A percentile compares a stretch with the other conserved stretches of the same genome.
Conservation (phyloP, 2,113 vertebrate genomes). For the Perca schrenkii region DNA sequence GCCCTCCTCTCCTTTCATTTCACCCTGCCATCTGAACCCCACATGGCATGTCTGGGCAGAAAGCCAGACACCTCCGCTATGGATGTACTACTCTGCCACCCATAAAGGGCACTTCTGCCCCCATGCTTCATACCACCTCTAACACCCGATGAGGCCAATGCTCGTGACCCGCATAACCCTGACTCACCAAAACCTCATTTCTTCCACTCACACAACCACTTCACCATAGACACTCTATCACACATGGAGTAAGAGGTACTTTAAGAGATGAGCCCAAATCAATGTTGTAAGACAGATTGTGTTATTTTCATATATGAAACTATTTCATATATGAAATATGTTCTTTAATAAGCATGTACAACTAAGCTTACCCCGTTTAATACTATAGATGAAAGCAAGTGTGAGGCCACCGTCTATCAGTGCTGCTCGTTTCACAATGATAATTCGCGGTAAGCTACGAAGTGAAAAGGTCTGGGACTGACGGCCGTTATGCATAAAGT, state of each 20-base stretch:
- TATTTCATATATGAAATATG: too few species aligned
- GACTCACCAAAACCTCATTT: conserved; percentile 16
- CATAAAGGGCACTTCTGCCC: conserved; percentile 82
- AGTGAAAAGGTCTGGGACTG: background rate
- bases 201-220: conserved; percentile 19
- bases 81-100: conserved; percentile 80
- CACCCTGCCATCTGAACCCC: conserved; percentile 89
- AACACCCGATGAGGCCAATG: conserved; percentile 49
- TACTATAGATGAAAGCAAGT: conserved; percentile 27
- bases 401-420: background rate
- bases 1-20: conserved; percentile 86
- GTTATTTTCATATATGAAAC: background rate
- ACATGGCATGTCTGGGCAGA: conserved; percentile 88
- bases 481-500: background rate
- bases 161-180: conserved; percentile 36
- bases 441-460: conserved; percentile 10
- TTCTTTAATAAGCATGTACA: conserved; percentile 10
- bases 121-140: conserved; percentile 77
- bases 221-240: conserved; percentile 3
- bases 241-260: conserved; percentile 10
- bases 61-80: conserved; percentile 83
- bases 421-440: conserved; percentile 40
- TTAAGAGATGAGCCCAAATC: background rate
- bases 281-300: background rate
- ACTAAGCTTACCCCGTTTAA: background rate